phyloP scores from a whole-genome alignment of 2,888 invertebrate genomes.

The Tiliacea aurago region DNA sequence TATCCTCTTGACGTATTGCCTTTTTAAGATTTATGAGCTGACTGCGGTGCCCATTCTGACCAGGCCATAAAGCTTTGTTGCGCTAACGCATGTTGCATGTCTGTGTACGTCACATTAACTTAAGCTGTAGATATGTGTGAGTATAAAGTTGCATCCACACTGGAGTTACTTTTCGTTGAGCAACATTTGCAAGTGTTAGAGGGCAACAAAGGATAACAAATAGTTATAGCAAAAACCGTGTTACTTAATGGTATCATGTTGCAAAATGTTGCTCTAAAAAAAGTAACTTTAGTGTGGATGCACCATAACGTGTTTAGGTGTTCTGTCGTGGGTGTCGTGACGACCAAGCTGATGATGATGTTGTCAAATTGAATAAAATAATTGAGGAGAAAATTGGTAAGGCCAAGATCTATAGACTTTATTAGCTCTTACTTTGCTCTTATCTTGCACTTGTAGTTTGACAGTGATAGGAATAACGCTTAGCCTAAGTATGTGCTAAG shows the following conservation, averaged over 20 bases:
- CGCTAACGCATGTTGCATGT: not conserved
- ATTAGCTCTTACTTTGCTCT: not conserved
- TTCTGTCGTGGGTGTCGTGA: not conserved
- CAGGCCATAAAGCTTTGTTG: not conserved
- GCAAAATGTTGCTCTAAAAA: too few species aligned
- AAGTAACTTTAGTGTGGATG: too few species aligned
- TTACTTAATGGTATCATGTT: too few species aligned
- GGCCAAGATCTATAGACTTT: not conserved
- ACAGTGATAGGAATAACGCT: not conserved
- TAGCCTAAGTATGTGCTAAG: not conserved
- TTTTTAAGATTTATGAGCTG: too few species aligned
- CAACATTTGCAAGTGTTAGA: too few species aligned
- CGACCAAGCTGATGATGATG: not conserved
- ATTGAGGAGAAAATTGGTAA: not conserved
- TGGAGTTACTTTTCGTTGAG: too few species aligned
- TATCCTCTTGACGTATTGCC: not conserved
- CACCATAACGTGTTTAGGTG: not conserved
- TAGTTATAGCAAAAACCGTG: too few species aligned
- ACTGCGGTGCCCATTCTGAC: not conserved
- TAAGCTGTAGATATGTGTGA: not conserved
- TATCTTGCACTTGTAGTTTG: not conserved
- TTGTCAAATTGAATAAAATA: not conserved
- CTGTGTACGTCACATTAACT: not conserved
- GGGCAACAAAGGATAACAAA: too few species aligned
- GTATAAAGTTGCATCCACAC: not conserved